A percentile compares a stretch with the other conserved stretches of the same genome.
Conservation (phyloP, 2,113 vertebrate genomes). For the Callopanchax toddi region DNA sequence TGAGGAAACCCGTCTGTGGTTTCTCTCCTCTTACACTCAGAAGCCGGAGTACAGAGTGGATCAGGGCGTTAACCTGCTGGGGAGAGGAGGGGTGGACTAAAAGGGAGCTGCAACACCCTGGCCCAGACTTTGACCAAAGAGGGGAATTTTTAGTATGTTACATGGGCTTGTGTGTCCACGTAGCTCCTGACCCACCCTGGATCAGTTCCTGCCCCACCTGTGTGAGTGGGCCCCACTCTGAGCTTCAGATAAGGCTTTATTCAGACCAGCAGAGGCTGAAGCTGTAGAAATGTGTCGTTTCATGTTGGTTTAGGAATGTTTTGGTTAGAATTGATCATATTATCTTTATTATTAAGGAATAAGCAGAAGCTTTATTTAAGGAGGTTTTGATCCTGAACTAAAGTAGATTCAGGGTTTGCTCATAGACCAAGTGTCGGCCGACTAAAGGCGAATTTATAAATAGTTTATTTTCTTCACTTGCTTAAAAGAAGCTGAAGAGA, state of each 20-base stretch:
- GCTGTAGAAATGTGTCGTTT: conserved; percentile 17
- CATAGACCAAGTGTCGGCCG: too few relatives aligned
- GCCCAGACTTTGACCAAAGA: conserved; percentile 23
- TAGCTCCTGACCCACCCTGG: conserved; percentile 10
- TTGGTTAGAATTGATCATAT: too few relatives aligned
- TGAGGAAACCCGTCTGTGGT: conserved; percentile 64
- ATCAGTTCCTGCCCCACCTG: conserved; percentile 45
- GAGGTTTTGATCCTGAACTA: too few relatives aligned
- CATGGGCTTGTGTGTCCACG: conserved; percentile 16
- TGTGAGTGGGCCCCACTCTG: conserved; percentile 48
- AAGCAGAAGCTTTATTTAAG: too few relatives aligned
- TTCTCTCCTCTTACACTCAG: conserved; percentile 55
- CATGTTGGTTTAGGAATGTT: conserved; percentile 22
- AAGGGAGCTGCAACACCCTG: conserved; percentile 19
- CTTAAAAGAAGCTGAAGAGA: too few relatives aligned
- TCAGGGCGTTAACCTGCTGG: conserved; percentile 50
- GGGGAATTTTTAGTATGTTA: conserved; percentile 10
- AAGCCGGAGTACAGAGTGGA: conserved; percentile 19
- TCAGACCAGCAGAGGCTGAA: conserved; percentile 14
- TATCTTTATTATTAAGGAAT: too few relatives aligned
- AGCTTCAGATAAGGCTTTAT: conserved; percentile 19
- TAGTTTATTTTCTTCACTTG: too few relatives aligned
- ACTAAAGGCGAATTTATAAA: too few relatives aligned
- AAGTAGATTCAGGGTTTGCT: too few relatives aligned
- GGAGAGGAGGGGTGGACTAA: conserved; percentile 28